Conservation (phyloP, 2,113 vertebrate genomes). For the cat (Felis catus) region DNA sequence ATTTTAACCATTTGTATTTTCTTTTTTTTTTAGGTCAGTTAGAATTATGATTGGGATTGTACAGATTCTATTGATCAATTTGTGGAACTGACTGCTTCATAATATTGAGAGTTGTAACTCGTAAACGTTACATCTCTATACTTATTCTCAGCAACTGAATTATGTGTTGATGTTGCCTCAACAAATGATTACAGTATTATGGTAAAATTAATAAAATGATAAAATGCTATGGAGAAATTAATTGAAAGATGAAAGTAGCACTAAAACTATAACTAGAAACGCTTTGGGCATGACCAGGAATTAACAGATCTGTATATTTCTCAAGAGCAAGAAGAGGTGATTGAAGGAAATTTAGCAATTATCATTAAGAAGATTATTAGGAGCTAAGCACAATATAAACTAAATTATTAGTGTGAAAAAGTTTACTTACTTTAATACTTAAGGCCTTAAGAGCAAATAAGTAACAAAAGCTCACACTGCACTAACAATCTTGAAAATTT, state of each 20-base stretch:
- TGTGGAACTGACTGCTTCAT: neutral
- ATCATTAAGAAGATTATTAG: neutral
- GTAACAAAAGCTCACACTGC: neutral
- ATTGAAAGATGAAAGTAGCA: neutral
- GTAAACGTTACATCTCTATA: neutral
- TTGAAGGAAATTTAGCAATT: neutral
- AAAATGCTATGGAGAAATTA: neutral
- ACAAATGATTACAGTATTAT: neutral
- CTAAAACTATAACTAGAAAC: neutral
- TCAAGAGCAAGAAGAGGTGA: neutral
- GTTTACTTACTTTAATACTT: neutral
- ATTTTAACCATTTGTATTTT: neutral
- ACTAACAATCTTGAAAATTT: neutral
- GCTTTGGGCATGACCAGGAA: neutral
- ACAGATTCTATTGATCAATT: neutral
- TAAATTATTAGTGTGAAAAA: neutral
- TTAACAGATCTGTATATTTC: neutral
- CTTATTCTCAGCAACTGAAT: neutral
- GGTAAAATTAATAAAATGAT: neutral
- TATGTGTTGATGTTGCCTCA: neutral
- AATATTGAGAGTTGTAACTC: neutral
- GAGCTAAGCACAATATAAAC: neutral
- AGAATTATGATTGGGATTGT: neutral
- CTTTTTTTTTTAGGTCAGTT: neutral
- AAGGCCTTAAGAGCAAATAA: neutral